phyloP scores from a whole-genome alignment of 1,140 invertebrate species.

The Drusus annulatus region DNA sequence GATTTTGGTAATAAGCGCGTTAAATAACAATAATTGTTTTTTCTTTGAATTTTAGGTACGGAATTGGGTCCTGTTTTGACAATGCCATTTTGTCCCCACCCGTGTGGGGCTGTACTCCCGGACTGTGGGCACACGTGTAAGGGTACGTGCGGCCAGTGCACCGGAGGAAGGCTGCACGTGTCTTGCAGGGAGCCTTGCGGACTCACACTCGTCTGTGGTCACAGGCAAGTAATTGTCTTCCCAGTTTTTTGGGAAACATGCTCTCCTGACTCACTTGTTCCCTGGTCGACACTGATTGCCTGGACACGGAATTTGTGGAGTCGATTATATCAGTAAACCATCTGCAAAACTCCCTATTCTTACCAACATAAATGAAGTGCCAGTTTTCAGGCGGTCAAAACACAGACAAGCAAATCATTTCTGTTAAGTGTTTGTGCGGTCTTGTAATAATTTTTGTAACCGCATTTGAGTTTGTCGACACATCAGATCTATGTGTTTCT shows the following conservation, averaged over 20 bases:
- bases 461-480: no score
- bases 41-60: constrained; percentile 4
- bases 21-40: not conserved
- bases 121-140: constrained; percentile 75
- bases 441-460: not conserved
- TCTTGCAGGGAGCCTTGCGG: constrained; percentile 75
- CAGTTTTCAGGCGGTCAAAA: not conserved
- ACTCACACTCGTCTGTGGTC: constrained; percentile 76
- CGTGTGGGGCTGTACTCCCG: constrained; percentile 66
- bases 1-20: no score
- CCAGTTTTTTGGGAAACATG: no score
- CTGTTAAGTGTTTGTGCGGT: no score
- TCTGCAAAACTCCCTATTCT: not conserved
- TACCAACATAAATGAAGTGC: not conserved
- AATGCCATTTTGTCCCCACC: constrained; percentile 64
- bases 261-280: no score
- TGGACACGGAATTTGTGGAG: no score
- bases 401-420: not conserved
- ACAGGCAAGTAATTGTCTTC: constrained; percentile 70
- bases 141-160: constrained; percentile 76
- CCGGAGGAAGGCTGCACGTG: constrained; percentile 77
- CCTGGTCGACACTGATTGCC: no score
- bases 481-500: no score
- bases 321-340: no score
- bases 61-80: not conserved